phyloP scores from a whole-genome alignment of 2,888 invertebrate genomes.

The Aphidoletes aphidimyza region DNA sequence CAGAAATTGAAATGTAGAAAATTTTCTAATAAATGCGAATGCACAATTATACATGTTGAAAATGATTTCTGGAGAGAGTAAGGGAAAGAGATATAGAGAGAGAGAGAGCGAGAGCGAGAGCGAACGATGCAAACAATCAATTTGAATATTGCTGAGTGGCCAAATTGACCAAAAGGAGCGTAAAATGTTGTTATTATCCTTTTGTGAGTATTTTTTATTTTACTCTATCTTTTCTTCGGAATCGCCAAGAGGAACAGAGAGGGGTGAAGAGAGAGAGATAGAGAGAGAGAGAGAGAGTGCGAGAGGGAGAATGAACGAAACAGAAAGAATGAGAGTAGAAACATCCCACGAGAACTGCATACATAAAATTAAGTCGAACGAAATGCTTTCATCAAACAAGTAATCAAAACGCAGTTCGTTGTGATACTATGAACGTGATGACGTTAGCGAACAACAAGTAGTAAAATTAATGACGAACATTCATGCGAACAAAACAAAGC shows the following conservation, averaged over 20 bases:
- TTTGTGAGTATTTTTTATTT: too few relatives aligned
- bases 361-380: not conserved
- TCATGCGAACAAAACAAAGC: not conserved
- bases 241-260: not conserved
- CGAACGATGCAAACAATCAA: not conserved
- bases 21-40: not conserved
- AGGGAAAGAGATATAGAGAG: too few relatives aligned
- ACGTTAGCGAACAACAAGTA: not conserved
- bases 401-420: slow-evolving; percentile 31
- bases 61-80: not conserved
- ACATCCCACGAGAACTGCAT: not conserved
- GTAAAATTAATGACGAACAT: slow-evolving; percentile 19
- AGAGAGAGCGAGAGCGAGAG: not conserved
- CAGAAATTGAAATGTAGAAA: too few relatives aligned
- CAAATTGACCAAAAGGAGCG: not conserved
- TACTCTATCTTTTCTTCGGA: too few relatives aligned
- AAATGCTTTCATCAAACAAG: slow-evolving; percentile 26
- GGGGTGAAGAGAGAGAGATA: not conserved
- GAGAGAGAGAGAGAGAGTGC: not conserved
- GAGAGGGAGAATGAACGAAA: not conserved
- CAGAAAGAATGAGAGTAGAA: not conserved
- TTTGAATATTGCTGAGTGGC: not conserved
- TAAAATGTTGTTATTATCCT: too few relatives aligned
- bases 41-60: not conserved
- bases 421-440: slow-evolving; percentile 1